phyloP scores from a whole-genome alignment of 2,797 vertebrate species.

The Semotilus atromaculatus region DNA sequence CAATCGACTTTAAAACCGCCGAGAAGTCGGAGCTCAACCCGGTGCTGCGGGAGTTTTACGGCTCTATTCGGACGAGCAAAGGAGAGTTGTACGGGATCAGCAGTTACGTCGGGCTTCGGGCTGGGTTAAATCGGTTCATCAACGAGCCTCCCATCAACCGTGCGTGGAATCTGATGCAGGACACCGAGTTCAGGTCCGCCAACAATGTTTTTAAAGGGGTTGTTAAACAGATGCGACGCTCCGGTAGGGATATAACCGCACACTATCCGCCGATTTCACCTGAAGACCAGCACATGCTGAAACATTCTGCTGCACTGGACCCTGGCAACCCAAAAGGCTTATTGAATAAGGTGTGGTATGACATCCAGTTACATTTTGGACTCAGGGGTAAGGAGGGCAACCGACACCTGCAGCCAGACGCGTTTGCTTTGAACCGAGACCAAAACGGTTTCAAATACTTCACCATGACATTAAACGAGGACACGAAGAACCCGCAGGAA shows the following conservation, averaged over 20 bases:
- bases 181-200: constrained; percentile 48
- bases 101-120: constrained; percentile 45
- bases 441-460: constrained; percentile 50
- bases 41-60: constrained; percentile 48
- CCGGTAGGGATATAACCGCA: constrained; percentile 17
- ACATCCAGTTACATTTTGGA: constrained; percentile 56
- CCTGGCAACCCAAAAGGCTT: constrained; percentile 37
- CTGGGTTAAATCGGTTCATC: constrained; percentile 40
- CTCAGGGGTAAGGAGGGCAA: constrained; percentile 39
- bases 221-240: constrained; percentile 42
- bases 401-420: constrained; percentile 43
- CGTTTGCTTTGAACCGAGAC: constrained; percentile 11
- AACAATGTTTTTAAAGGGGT: constrained; percentile 49
- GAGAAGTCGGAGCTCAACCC: constrained; percentile 39
- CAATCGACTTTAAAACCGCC: constrained; percentile 4
- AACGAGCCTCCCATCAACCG: constrained; percentile 42
- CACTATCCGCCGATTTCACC: constrained; percentile 20
- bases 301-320: constrained; percentile 33
- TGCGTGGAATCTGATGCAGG: constrained; percentile 47
- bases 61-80: constrained; percentile 46
- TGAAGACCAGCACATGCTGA: constrained; percentile 29
- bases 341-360: constrained; percentile 52
- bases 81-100: constrained; percentile 45
- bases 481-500: constrained; percentile 32
- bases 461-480: constrained; percentile 40